Conservation (phyloP, 1,140 invertebrate genomes). For the Phymorhynchus buccinoides region DNA sequence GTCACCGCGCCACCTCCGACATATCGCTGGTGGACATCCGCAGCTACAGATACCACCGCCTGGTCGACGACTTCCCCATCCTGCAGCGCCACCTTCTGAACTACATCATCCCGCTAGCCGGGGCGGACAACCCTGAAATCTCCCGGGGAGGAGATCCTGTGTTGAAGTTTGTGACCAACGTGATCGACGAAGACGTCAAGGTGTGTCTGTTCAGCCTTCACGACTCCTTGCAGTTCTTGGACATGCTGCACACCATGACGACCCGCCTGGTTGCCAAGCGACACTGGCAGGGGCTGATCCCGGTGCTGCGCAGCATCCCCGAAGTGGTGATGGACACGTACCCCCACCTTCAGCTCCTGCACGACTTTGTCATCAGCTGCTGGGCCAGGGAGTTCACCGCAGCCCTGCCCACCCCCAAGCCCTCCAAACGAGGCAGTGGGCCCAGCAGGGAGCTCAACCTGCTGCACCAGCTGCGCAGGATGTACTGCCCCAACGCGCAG, state of each 20-base stretch:
- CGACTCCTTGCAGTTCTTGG: conserved; percentile 57
- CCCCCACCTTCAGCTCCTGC: conserved; percentile 53
- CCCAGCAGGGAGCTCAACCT: conserved; percentile 27
- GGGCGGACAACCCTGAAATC: conserved; percentile 63
- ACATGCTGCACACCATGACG: conserved; percentile 57
- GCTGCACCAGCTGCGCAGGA: conserved; percentile 47
- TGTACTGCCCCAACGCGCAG: conserved; percentile 53
- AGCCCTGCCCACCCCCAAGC: not conserved
- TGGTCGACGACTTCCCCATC: conserved; percentile 63
- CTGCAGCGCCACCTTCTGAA: conserved; percentile 64
- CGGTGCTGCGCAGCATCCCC: conserved; percentile 62
- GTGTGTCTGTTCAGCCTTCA: conserved; percentile 66
- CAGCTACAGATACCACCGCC: conserved; percentile 68
- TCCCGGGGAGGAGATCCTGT: conserved; percentile 62
- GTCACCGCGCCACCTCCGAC: conserved; percentile 58
- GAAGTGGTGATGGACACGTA: conserved; percentile 50
- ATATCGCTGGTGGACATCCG: conserved; percentile 68
- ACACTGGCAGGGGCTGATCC: conserved; percentile 61
- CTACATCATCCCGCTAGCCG: conserved; percentile 66
- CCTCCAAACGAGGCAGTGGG: not conserved
- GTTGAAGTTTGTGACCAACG: conserved; percentile 67
- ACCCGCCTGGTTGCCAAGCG: conserved; percentile 54
- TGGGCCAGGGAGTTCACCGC: conserved; percentile 39
- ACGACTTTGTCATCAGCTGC: conserved; percentile 65
- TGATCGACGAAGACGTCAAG: conserved; percentile 63